Conservation (phyloP, 2,113 vertebrate species). For the Heterochromis multidens region DNA sequence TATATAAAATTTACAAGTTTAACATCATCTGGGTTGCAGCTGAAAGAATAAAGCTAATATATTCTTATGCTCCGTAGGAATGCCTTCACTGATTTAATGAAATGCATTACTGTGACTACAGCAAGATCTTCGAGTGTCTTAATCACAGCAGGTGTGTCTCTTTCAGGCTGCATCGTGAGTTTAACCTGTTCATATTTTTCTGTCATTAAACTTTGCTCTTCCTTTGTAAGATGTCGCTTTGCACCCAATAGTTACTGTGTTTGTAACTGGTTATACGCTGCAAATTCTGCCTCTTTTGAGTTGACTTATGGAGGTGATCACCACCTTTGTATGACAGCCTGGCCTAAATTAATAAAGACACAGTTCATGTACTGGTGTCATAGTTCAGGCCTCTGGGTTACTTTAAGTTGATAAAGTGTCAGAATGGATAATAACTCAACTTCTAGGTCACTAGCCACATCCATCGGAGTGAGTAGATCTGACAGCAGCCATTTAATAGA, state of each 20-base stretch:
- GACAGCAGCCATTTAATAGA: neutral
- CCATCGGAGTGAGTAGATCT: neutral
- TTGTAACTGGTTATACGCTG: neutral
- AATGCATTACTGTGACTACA: neutral
- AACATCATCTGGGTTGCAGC: too few species aligned
- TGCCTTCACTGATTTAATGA: accelerated
- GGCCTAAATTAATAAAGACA: neutral
- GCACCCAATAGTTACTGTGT: too few species aligned
- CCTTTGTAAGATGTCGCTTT: too few species aligned
- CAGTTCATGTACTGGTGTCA: neutral
- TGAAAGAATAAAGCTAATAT: too few species aligned
- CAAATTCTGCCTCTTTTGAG: neutral
- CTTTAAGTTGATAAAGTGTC: too few species aligned
- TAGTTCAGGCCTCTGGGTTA: neutral
- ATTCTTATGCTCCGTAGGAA: neutral
- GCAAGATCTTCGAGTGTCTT: neutral
- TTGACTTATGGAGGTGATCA: neutral
- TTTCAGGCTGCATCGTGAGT: neutral
- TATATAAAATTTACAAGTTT: too few species aligned
- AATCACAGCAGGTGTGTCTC: neutral
- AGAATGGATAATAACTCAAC: too few species aligned
- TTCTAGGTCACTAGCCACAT: neutral
- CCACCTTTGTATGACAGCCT: neutral
- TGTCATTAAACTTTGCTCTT: too few species aligned
- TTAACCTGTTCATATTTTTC: neutral